Evolutionary conservation across 1,140 invertebrate species (phyloP).

Genomic region (Lanistes nyassanus): DNA sequence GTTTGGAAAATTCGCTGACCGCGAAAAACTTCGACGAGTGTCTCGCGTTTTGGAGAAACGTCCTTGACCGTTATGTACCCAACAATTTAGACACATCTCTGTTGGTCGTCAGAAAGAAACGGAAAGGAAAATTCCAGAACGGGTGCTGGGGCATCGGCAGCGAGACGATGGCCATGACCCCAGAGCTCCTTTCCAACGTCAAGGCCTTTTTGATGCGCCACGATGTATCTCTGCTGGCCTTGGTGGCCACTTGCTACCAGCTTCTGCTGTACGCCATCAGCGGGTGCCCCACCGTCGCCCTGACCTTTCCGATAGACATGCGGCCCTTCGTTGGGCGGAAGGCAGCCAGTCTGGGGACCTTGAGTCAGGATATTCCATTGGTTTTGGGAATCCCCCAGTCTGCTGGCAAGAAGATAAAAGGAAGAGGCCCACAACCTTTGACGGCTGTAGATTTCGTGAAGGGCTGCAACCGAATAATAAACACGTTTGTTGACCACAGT

Average conservation of each 20-base stretch:
- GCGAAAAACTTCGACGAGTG: too few species aligned
- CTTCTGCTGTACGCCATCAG: conserved; percentile 12
- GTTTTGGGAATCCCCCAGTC: neutral
- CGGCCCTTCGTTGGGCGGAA: conserved; percentile 8
- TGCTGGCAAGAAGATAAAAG: too few species aligned
- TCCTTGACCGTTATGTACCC: neutral
- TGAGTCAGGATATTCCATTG: conserved; percentile 22
- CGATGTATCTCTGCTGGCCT: conserved; percentile 14
- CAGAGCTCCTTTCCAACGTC: conserved; percentile 9
- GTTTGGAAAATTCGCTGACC: too few species aligned
- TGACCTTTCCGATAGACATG: conserved; percentile 24
- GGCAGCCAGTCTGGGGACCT: conserved; percentile 4
- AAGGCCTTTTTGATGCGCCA: conserved; percentile 7
- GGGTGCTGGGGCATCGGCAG: too few species aligned
- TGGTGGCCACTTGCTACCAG: conserved; percentile 22
- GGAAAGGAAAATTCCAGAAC: too few species aligned
- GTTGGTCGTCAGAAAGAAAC: too few species aligned
- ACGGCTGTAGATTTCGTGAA: conserved; percentile 19
- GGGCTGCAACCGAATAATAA: conserved; percentile 9
- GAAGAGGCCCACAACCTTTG: neutral
- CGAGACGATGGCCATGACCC: neutral
- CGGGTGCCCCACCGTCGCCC: conserved; percentile 15
- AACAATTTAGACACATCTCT: conserved; percentile 15
- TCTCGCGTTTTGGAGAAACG: conserved; percentile 10
- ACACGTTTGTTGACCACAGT: conserved; percentile 20